Conservation (phyloP, 2,888 invertebrate species). For the Glyphotaelius pellucidus region DNA sequence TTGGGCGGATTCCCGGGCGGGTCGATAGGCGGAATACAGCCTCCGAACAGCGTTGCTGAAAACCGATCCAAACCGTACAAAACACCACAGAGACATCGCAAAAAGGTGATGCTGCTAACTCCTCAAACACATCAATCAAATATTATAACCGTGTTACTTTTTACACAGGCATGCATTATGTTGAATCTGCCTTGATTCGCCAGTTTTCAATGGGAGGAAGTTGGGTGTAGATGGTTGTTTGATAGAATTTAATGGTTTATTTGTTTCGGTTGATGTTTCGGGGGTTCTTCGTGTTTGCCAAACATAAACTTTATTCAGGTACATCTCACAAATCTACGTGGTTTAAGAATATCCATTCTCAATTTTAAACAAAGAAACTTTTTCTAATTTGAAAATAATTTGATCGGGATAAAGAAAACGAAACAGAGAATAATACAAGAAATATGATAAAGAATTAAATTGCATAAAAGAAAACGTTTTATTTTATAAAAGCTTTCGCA, state of each 20-base stretch:
- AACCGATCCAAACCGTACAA: not conserved
- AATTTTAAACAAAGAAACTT: not conserved
- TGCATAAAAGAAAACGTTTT: not conserved
- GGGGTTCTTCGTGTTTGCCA: not conserved
- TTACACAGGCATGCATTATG: not conserved
- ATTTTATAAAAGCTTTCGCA: not conserved
- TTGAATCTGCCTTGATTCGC: not conserved
- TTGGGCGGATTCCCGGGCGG: slow-evolving; percentile 29
- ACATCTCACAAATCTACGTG: not conserved
- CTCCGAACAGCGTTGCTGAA: slow-evolving; percentile 9
- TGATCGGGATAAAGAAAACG: not conserved
- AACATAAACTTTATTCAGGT: not conserved
- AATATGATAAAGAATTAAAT: not conserved
- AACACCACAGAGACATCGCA: not conserved
- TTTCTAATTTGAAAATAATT: not conserved
- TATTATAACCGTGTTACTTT: not conserved
- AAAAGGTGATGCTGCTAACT: slow-evolving; percentile 5
- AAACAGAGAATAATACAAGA: not conserved
- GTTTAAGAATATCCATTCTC: not conserved
- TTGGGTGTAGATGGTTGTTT: not conserved
- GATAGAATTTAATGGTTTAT: slow-evolving; percentile 19
- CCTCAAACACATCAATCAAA: not conserved
- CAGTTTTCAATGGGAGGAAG: not conserved
- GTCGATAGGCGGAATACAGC: slow-evolving; percentile 44
- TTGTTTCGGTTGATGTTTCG: not conserved